Evolutionary conservation across 2,797 vertebrate genomes (phyloP).

Genomic region (Phaenicophaeus curvirostris): DNA sequence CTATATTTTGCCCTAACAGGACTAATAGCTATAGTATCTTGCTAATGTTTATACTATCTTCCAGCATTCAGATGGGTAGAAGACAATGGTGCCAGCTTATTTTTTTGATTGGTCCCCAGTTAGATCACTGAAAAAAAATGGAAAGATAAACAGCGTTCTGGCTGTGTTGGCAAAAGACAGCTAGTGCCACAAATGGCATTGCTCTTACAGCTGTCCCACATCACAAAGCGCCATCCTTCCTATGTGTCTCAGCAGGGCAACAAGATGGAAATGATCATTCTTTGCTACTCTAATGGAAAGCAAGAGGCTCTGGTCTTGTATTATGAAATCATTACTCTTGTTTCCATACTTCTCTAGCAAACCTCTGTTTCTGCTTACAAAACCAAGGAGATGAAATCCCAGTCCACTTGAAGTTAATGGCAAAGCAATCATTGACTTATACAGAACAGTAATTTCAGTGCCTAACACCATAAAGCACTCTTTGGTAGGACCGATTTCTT

Average conservation of each 20-base stretch:
- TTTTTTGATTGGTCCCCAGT: neutral
- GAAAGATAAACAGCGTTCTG: neutral
- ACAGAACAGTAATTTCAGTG: neutral
- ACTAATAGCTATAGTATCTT: neutral
- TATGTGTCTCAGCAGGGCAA: neutral
- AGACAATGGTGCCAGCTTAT: neutral
- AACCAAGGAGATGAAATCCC: neutral
- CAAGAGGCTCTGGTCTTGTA: neutral
- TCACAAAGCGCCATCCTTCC: neutral
- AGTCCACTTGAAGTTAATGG: neutral
- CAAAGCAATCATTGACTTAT: neutral
- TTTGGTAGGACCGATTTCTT: neutral
- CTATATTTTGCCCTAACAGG: neutral
- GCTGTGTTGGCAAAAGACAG: neutral
- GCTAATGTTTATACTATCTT: neutral
- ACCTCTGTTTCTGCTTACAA: neutral
- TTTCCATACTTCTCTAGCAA: neutral
- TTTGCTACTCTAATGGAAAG: neutral
- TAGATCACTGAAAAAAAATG: neutral
- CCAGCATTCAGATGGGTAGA: neutral
- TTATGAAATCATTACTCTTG: neutral
- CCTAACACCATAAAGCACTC: neutral
- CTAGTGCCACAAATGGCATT: fast-evolving
- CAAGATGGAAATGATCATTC: neutral
- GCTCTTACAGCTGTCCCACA: neutral